Evolutionary conservation across 2,797 vertebrate genomes (phyloP).

Genomic region (Babyrousa celebensis): DNA sequence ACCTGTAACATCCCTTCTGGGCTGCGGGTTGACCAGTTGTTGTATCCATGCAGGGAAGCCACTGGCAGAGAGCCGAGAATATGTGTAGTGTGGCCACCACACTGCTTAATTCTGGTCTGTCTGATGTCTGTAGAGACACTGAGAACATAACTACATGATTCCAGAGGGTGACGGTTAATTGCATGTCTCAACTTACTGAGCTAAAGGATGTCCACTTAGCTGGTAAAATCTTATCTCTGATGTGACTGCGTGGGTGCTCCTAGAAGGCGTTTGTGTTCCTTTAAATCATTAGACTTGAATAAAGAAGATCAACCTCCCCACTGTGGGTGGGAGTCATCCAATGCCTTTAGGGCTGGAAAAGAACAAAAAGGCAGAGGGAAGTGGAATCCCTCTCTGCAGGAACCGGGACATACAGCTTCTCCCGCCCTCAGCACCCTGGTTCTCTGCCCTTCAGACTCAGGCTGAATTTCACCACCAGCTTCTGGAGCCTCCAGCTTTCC

Average conservation of each 20-base stretch:
- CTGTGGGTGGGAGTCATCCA: neutral
- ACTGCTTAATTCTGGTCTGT: neutral
- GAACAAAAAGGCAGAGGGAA: neutral
- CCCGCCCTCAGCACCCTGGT: too few relatives aligned
- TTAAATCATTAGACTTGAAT: neutral
- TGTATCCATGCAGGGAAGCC: neutral
- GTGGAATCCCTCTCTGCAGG: neutral
- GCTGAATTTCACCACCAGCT: neutral
- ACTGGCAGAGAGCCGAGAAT: neutral
- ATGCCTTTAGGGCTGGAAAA: neutral
- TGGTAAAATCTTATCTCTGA: neutral
- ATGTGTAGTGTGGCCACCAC: neutral
- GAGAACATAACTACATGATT: neutral
- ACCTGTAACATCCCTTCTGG: neutral
- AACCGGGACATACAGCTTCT: too few relatives aligned
- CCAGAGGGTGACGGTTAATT: neutral
- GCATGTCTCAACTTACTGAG: too few relatives aligned
- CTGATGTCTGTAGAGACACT: neutral
- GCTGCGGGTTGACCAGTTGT: neutral
- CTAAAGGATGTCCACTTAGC: neutral
- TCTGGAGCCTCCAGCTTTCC: neutral
- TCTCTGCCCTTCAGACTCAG: neutral
- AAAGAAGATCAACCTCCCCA: neutral
- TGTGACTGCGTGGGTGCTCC: too few relatives aligned
- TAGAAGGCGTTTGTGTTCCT: too few relatives aligned